Evolutionary conservation across 2,888 invertebrate genomes (phyloP).

Genomic region (Glyphotaelius pellucidus): DNA sequence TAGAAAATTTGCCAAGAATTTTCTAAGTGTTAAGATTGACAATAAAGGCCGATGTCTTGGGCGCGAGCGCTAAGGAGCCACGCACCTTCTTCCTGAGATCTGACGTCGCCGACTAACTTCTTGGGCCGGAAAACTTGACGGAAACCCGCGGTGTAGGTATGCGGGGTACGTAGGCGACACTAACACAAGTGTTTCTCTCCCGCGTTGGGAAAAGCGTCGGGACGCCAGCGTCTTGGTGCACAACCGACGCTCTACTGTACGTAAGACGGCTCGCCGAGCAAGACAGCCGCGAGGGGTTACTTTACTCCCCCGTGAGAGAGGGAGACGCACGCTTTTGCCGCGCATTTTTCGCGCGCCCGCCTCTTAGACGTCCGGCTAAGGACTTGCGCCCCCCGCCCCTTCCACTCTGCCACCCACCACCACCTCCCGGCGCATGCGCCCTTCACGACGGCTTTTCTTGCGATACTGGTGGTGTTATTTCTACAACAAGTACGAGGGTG

Average conservation of each 20-base stretch:
- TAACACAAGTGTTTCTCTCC: slow-evolving; percentile 77
- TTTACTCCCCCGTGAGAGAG: slow-evolving; percentile 47
- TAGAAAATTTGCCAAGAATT: slow-evolving; percentile 3
- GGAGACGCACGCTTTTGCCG: slow-evolving; percentile 60
- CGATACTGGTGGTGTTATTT: neutral
- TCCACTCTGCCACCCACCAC: slow-evolving; percentile 34
- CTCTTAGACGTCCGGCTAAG: slow-evolving; percentile 65
- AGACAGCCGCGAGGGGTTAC: slow-evolving; percentile 44
- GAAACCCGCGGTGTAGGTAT: slow-evolving; percentile 34
- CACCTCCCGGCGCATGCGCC: slow-evolving; percentile 32
- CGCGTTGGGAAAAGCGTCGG: slow-evolving; percentile 75
- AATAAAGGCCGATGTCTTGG: neutral
- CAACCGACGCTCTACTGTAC: slow-evolving; percentile 66
- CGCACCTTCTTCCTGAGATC: slow-evolving; percentile 78
- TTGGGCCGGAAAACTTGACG: slow-evolving; percentile 77
- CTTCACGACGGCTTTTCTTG: neutral
- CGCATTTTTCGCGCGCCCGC: slow-evolving; percentile 62
- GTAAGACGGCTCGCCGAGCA: slow-evolving; percentile 59
- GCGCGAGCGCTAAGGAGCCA: slow-evolving; percentile 60
- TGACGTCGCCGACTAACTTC: slow-evolving; percentile 79
- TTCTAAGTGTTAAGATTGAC: slow-evolving; percentile 15
- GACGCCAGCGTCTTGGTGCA: slow-evolving; percentile 67
- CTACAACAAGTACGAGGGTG: neutral
- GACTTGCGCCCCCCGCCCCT: slow-evolving; percentile 50
- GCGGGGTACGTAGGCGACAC: slow-evolving; percentile 68